Base-by-base conservation (phyloP, 2,888 invertebrate species). In the Aleiodes testaceus region DNA sequence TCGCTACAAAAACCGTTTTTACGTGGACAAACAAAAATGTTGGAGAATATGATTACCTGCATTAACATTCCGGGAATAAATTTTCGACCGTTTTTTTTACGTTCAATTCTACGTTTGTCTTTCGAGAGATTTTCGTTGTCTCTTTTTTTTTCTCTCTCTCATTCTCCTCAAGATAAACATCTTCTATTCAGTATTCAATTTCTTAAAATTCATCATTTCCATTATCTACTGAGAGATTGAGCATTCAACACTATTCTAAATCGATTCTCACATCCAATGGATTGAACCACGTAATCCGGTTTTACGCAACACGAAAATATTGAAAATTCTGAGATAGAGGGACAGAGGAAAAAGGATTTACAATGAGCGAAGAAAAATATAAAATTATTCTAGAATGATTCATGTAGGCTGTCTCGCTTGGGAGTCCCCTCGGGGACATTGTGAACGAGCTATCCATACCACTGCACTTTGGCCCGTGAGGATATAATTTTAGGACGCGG, bases 11-110 rank as follows among this genome's bases (percentile, higher is more conserved):
- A 76, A 79, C 74, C 74, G 77, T 84, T 84, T 84, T 84, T 84
- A 83, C 81, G 77, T 79, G 76, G 77, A 70, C 75, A 72, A 81
- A 81, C 80, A 79, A 83, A 80, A 80, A 80, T 78, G 79, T 47
- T 77, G 78, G 78, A 80, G 84, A 84, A 84, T 84, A 84, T 82
- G 82, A 82, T 84, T 83, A 84, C 80, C 79, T 80, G 79, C 79
- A 80, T 84, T 83, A 82, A 84, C 83, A 83, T 84, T 83, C 84
- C 77, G 77, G 81, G 82, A 82, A 84, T 84, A 83, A 75, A 59
- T 59, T 36, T 42, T 36, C n/a, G 12, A 42, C 36, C 42, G 59
- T 36, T 26, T 36, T 42, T 59, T 59, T 59, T 11, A 42, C 3
- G 14, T 59, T 59, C 18, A 16, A 36, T 42, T 59, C 42, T 14